These are phyloP conservation scores for Agonopterix subpropinquella DNA, from an alignment of 2,888 invertebrate species.

Conservation along the genomic window DNA sequence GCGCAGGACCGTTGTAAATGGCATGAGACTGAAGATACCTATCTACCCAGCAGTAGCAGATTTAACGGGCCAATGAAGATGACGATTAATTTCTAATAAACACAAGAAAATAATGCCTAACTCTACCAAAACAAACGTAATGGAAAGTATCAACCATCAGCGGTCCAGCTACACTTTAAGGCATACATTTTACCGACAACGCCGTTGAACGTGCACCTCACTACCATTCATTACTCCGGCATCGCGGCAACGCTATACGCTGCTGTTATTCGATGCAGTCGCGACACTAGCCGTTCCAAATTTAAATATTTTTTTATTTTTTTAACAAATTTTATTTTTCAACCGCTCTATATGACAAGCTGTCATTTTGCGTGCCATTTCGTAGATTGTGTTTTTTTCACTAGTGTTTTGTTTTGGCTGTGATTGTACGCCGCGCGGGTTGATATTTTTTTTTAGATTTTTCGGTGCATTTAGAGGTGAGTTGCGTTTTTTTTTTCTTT, in stretches of 20 bases:
- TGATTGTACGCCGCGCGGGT: conserved; percentile 15
- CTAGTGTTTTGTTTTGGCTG: conserved; percentile 24
- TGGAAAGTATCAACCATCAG: conserved; percentile 45
- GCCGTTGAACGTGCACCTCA: conserved; percentile 60
- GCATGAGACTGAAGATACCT: too few species aligned
- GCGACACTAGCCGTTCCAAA: conserved; percentile 46
- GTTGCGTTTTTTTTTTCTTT: too few species aligned
- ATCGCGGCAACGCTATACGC: conserved; percentile 41
- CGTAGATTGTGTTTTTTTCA: conserved; percentile 27
- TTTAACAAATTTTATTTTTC: conserved; percentile 10
- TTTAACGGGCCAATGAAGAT: too few species aligned
- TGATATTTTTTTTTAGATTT: background rate
- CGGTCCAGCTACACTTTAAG: conserved; percentile 50
- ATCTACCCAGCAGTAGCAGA: too few species aligned
- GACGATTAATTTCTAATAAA: too few species aligned
- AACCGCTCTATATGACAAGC: conserved; percentile 23
- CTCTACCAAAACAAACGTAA: background rate
- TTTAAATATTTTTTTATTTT: conserved; percentile 13
- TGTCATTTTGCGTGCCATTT: conserved; percentile 41
- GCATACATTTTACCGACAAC: conserved; percentile 66
- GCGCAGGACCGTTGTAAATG: too few species aligned
- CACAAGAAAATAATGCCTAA: too few species aligned
- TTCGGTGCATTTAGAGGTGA: too few species aligned
- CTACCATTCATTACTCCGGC: conserved; percentile 66
- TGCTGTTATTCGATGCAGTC: conserved; percentile 51